Conservation (phyloP, 2,888 invertebrate species). For the Elaeidobius kamerunicus region DNA sequence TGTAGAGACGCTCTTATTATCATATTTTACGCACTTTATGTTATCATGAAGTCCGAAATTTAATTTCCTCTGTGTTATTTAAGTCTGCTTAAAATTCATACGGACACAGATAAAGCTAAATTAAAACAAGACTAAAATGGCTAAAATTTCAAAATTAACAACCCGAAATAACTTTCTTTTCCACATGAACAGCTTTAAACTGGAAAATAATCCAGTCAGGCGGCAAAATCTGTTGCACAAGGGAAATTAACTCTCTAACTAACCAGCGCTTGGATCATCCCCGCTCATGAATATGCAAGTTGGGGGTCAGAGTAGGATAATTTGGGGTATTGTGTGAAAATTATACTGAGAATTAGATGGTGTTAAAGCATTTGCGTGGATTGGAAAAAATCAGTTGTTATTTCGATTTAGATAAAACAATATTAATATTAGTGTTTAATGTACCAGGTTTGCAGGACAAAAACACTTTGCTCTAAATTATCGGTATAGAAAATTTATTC, state of each 20-base stretch:
- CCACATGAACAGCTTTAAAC: constrained; percentile 27
- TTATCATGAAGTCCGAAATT: no score
- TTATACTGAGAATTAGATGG: constrained; percentile 35
- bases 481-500: no score
- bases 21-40: no score
- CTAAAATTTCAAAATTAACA: constrained; percentile 29
- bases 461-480: no score
- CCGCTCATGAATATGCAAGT: constrained; percentile 38
- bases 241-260: constrained; percentile 52
- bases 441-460: no score
- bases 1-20: no score
- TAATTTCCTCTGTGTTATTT: constrained; percentile 1
- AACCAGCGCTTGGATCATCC: constrained; percentile 38
- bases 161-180: constrained; percentile 31
- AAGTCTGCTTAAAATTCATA: constrained; percentile 14
- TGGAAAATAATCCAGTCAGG: constrained; percentile 27
- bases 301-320: constrained; percentile 24
- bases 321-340: constrained; percentile 37
- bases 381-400: neutral
- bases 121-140: constrained; percentile 20
- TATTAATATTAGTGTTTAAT: no score
- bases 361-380: constrained; percentile 4
- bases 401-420: no score
- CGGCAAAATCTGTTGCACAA: constrained; percentile 48
- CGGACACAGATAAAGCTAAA: constrained; percentile 4